These are phyloP conservation scores for Lerista edwardsae DNA, from an alignment of 2,797 vertebrate species.

Conservation along the genomic window DNA sequence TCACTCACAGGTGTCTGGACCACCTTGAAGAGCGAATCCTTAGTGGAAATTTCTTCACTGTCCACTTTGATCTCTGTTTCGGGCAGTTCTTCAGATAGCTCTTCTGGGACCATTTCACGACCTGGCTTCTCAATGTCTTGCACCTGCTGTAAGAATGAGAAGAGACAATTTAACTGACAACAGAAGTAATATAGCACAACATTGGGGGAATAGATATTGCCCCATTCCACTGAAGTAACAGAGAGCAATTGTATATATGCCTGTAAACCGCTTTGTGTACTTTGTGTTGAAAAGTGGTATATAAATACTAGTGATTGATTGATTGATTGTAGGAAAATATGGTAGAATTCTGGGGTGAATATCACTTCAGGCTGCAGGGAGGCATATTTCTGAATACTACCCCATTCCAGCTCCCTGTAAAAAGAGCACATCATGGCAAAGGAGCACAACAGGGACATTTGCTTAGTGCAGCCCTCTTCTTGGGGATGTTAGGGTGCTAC, in stretches of 20 bases:
- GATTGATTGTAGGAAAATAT: background rate
- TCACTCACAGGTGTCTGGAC: constrained; percentile 70
- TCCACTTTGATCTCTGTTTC: constrained; percentile 41
- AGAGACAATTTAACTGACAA: background rate
- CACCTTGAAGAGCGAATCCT: constrained; percentile 54
- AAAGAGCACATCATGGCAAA: no score
- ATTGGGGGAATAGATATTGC: background rate
- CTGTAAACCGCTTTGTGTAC: no score
- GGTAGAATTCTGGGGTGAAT: background rate
- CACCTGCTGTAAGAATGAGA: constrained; percentile 44
- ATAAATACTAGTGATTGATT: no score
- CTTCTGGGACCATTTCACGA: background rate
- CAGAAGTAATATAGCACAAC: background rate
- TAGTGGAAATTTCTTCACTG: constrained; percentile 37
- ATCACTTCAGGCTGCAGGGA: background rate
- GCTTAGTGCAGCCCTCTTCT: background rate
- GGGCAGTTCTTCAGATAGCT: background rate
- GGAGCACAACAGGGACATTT: background rate
- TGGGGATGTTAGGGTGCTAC: background rate
- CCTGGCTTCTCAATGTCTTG: constrained; percentile 52
- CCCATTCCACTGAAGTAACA: background rate
- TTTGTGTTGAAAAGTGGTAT: no score
- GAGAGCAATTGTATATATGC: background rate
- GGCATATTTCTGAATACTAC: background rate
- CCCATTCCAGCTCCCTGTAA: background rate